Evolutionary conservation across 2,113 vertebrate species (phyloP).

Genomic region (Formicarius rufipectus): DNA sequence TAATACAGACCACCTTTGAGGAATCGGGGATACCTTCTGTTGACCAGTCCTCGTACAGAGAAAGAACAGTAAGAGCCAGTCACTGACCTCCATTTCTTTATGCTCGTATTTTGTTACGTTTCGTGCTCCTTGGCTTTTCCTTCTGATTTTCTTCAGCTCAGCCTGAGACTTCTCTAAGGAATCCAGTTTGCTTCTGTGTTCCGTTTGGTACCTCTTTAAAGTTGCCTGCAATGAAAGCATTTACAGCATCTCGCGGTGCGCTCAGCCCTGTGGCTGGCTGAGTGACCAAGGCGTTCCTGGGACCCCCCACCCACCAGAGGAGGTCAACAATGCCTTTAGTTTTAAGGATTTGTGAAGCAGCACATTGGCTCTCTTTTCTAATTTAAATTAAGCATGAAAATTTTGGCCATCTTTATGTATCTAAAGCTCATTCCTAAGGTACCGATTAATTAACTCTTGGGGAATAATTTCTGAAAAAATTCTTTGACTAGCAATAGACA

Average conservation of each 20-base stretch:
- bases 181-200: conserved; percentile 89
- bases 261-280: neutral
- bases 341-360: neutral
- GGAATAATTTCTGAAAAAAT: neutral
- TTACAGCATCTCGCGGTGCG: neutral
- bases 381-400: neutral
- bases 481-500: neutral
- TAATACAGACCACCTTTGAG: neutral
- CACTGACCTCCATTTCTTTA: conserved; percentile 90
- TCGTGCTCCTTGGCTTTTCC: conserved; percentile 91
- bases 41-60: neutral
- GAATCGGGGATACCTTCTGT: neutral
- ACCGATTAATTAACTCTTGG: neutral
- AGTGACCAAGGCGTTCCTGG: neutral
- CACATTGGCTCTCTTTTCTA: neutral
- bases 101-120: conserved; percentile 87
- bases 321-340: neutral
- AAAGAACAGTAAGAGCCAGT: neutral
- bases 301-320: neutral
- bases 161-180: conserved; percentile 91
- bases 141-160: conserved; percentile 91
- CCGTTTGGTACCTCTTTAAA: conserved; percentile 92
- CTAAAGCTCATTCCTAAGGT: neutral
- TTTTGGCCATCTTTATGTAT: neutral
- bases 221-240: conserved; percentile 83